Evolutionary conservation across 2,797 vertebrate genomes (phyloP), one percentile per base, ranked within the genome.

Genomic region (Varecia variegata): DNA sequence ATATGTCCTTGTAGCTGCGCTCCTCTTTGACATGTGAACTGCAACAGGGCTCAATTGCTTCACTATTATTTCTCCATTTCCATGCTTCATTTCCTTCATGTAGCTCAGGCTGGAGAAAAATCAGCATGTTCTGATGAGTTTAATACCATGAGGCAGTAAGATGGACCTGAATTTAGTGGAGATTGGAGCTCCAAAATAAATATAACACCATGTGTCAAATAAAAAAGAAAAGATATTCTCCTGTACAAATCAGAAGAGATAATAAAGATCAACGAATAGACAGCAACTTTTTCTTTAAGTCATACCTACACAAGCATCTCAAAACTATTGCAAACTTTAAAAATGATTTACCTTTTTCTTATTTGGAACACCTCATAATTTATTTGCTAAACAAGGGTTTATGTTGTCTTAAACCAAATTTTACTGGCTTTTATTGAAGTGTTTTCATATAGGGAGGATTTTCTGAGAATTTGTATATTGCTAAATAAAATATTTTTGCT

Each of bases 201-300:
- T 97, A 98, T 60, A 98, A 97, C 47, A 97, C 73, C 97, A 97
- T 97, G 98, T 98, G 97, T 98, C 89, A 98, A 98, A 99, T 98
- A 97, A 98, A 98, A 98, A 98, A 98, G 98, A 97, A 45, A 98
- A 97, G 97, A 97, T 95, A 97, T 95, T 98, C 99, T 99, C 98
- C 99, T 98, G 98, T 98, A 98, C 98, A 98, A 98, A 99, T 99
- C 98, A 98, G 98, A 98, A 98, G 98, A 99, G 97, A 96, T 97
- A 97, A 98, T 97, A 97, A 97, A 98, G 97, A 89, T 23, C 93
- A 97, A 97, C 40, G 97, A 98, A 98, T 97, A 98, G 98, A 98
- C 96, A 98, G 98, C 98, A 99, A 98, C 97, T 96, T 86, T 93
- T 97, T 85, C 27, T 38, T 25, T 13, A 70, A 52, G 81, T 70